A percentile compares a stretch with the other conserved stretches of the same genome.
Evolutionary conservation across 2,113 vertebrate species (phyloP).

Genomic region (Dicrurus megarhynchus): DNA sequence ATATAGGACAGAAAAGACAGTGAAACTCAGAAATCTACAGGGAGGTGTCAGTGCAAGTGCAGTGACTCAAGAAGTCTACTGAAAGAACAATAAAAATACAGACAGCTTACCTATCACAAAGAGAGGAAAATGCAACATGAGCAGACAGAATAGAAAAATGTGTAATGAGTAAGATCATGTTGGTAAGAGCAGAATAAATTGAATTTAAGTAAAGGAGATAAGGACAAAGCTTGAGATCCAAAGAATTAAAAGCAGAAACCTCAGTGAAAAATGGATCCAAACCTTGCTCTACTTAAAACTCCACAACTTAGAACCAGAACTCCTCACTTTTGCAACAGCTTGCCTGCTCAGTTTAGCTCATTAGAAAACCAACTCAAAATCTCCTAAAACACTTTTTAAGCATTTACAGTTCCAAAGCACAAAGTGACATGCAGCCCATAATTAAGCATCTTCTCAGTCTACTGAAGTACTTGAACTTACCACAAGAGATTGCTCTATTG

Average conservation of each 20-base stretch:
- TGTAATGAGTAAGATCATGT: neutral
- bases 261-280: neutral
- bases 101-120: neutral
- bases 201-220: neutral
- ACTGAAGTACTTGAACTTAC: slow-evolving; percentile 70
- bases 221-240: neutral
- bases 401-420: neutral
- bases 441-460: fast-evolving
- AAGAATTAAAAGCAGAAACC: neutral
- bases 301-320: neutral
- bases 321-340: neutral
- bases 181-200: neutral
- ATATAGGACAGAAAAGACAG: neutral
- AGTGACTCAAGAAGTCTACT: neutral
- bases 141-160: fast-evolving
- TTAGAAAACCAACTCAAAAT: neutral
- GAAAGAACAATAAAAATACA: neutral
- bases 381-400: neutral
- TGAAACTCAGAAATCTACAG: neutral
- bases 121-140: fast-evolving
- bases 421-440: neutral
- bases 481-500: slow-evolving; percentile 83
- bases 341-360: neutral
- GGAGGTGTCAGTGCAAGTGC: neutral
- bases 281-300: neutral